Conservation (phyloP, 1,140 invertebrate species). For the Megathymus violae region DNA sequence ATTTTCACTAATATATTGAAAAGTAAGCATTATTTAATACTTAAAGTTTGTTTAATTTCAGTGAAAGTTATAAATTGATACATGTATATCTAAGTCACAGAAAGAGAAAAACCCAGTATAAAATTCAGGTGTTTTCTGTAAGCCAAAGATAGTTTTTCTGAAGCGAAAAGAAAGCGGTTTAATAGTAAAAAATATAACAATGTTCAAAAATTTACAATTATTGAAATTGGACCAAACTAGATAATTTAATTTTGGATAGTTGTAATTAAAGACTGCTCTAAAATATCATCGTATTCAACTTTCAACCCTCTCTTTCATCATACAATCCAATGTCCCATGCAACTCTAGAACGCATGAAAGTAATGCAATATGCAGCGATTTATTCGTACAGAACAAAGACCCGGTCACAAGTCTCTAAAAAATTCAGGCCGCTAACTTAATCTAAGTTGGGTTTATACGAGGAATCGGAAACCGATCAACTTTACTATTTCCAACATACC, state of each 20-base stretch:
- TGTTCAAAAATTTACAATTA: too few species aligned
- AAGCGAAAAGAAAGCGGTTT: too few species aligned
- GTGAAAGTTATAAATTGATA: too few species aligned
- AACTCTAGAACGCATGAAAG: slow-evolving; percentile 7
- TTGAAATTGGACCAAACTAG: background rate
- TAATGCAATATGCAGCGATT: slow-evolving; percentile 19
- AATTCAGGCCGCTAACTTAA: slow-evolving; percentile 18
- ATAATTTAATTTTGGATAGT: background rate
- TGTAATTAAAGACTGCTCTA: background rate
- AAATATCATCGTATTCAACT: background rate
- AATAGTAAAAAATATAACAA: too few species aligned
- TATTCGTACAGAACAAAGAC: slow-evolving; percentile 22
- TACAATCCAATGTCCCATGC: background rate
- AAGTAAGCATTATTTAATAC: too few species aligned
- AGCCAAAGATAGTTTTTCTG: too few species aligned
- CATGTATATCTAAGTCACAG: too few species aligned
- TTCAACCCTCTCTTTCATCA: background rate
- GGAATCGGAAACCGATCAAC: slow-evolving; percentile 14
- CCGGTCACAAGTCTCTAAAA: slow-evolving; percentile 1
- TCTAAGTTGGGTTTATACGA: slow-evolving; percentile 1
- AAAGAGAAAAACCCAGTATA: too few species aligned
- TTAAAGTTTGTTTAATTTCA: too few species aligned
- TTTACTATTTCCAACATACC: slow-evolving; percentile 9
- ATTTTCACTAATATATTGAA: too few species aligned
- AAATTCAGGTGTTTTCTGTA: too few species aligned